A percentile compares a stretch with the other conserved stretches of the same genome.
Evolutionary conservation across 2,888 invertebrate species (phyloP).

Genomic region (Calliopum simillimum): DNA sequence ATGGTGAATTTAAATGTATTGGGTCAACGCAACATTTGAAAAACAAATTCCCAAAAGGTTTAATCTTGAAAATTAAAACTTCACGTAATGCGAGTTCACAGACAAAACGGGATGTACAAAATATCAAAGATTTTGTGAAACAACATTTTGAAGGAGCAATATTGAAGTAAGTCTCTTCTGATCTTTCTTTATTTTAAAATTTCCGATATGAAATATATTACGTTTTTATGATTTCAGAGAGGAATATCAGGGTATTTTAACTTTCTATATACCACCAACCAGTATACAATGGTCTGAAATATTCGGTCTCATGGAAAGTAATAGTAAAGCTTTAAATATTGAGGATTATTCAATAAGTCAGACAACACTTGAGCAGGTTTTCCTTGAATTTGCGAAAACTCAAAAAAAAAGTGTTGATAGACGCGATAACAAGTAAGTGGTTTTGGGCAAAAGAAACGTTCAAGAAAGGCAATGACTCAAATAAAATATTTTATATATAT

Average conservation of each 20-base stretch:
- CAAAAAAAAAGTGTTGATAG: slow-evolving; percentile 64
- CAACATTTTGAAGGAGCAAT: slow-evolving; percentile 41
- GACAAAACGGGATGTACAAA: slow-evolving; percentile 4
- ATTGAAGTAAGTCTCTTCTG: slow-evolving; percentile 42
- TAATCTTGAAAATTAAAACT: slow-evolving; percentile 66
- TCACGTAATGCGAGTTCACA: neutral
- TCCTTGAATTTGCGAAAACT: slow-evolving; percentile 75
- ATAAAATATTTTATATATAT: no score
- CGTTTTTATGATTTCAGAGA: slow-evolving; percentile 70
- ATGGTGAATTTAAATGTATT: slow-evolving; percentile 78
- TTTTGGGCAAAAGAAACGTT: neutral
- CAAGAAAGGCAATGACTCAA: no score
- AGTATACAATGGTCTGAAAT: slow-evolving; percentile 76
- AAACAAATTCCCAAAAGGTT: slow-evolving; percentile 72
- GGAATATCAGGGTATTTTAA: slow-evolving; percentile 77
- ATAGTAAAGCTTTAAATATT: slow-evolving; percentile 71
- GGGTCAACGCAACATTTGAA: slow-evolving; percentile 82
- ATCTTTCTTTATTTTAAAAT: slow-evolving; percentile 43
- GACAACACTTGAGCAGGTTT: slow-evolving; percentile 84
- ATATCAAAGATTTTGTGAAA: slow-evolving; percentile 40
- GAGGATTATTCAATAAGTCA: slow-evolving; percentile 85
- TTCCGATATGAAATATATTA: slow-evolving; percentile 2
- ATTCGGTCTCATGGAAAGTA: slow-evolving; percentile 77
- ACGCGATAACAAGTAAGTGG: slow-evolving; percentile 55
- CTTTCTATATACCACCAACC: slow-evolving; percentile 74